A percentile compares a stretch with the other conserved stretches of the same genome.
phyloP scores from a whole-genome alignment of 1,140 invertebrate species.

The Sycophila sp. region DNA sequence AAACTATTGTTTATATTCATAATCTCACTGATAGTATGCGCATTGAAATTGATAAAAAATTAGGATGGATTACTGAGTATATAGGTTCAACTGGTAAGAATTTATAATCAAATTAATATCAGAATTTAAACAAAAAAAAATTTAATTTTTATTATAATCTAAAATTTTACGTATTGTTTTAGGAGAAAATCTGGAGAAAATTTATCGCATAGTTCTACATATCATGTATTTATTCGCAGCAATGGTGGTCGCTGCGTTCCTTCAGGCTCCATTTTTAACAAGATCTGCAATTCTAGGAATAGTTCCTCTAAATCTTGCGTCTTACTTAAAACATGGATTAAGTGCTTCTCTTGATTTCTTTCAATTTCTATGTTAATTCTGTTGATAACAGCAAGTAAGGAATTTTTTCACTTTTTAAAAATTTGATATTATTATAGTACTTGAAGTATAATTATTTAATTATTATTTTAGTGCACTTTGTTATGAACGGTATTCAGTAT shows the following conservation, averaged over 20 bases:
- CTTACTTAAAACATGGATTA: constrained; percentile 59
- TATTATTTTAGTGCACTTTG: constrained; percentile 53
- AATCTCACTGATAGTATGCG: constrained; percentile 66
- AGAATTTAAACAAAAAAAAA: no score
- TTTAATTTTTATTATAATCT: not conserved
- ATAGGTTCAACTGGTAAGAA: constrained; percentile 70
- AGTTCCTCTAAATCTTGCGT: constrained; percentile 57
- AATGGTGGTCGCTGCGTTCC: constrained; percentile 61
- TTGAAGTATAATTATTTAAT: constrained; percentile 17
- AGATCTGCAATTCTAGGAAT: constrained; percentile 55
- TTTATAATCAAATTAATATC: constrained; percentile 24
- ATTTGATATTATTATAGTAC: constrained; percentile 26
- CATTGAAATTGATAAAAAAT: constrained; percentile 65
- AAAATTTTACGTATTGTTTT: constrained; percentile 25
- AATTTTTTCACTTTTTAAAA: constrained; percentile 31
- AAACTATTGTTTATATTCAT: constrained; percentile 69
- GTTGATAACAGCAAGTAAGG: constrained; percentile 59
- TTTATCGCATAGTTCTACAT: constrained; percentile 51
- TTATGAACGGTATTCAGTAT: constrained; percentile 53
- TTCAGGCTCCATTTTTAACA: constrained; percentile 57
- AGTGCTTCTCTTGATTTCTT: constrained; percentile 57
- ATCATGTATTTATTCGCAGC: constrained; percentile 53
- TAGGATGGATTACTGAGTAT: constrained; percentile 69
- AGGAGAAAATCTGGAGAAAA: constrained; percentile 57
- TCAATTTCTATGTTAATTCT: constrained; percentile 58